Evolutionary conservation across 1,140 invertebrate genomes (phyloP).

Genomic region (Episyrphus balteatus): DNA sequence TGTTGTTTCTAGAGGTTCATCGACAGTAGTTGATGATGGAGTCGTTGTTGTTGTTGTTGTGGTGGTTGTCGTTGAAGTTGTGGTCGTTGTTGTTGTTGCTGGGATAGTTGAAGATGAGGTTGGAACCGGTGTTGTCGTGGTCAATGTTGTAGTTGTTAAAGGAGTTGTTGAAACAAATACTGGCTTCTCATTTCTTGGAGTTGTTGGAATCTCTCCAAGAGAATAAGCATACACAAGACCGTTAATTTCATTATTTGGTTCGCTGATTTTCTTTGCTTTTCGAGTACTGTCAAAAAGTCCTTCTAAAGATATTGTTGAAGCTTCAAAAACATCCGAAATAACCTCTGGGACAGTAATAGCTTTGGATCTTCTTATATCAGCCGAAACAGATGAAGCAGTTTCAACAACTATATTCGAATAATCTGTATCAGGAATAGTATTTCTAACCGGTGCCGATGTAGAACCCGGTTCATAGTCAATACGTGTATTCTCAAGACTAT

Average conservation of each 20-base stretch:
- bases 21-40: slow-evolving; percentile 6
- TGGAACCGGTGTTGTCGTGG: background rate
- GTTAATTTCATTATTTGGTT: no score
- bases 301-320: slow-evolving; percentile 51
- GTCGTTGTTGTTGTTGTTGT: background rate
- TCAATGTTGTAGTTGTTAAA: no score
- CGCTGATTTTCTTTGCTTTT: slow-evolving; percentile 13
- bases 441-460: no score
- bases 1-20: background rate
- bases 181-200: no score
- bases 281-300: slow-evolving; percentile 46
- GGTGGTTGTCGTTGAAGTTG: background rate
- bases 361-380: background rate
- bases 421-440: no score
- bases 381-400: background rate
- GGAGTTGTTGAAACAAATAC: no score
- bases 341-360: slow-evolving; percentile 21
- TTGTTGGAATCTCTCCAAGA: no score
- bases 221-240: no score
- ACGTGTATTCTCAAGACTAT: background rate
- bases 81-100: background rate
- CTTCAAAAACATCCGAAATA: slow-evolving; percentile 35
- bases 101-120: background rate
- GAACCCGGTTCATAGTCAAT: no score
- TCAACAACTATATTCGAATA: background rate